Conservation (phyloP, 2,888 invertebrate genomes). For the Napeogenes sylphis region DNA sequence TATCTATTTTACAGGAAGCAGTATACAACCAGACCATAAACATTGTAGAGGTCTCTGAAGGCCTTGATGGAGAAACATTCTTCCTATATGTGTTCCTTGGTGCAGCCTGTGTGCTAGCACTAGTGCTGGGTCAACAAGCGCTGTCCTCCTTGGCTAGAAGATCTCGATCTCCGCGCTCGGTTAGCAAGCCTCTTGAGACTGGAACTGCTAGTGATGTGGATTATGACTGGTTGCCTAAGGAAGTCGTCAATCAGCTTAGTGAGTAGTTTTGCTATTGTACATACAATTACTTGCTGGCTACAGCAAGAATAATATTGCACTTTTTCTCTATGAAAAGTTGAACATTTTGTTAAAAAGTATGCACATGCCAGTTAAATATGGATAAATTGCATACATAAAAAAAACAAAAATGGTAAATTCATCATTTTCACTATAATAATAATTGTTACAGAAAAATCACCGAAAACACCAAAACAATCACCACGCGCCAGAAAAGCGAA, state of each 20-base stretch:
- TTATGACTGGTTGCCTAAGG: slow-evolving; percentile 98
- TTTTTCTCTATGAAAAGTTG: no score
- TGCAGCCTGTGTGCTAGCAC: slow-evolving; percentile 89
- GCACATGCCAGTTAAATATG: no score
- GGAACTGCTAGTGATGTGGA: slow-evolving; percentile 97
- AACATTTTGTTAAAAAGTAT: no score
- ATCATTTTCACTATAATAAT: background rate
- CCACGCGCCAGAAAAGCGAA: slow-evolving; percentile 88
- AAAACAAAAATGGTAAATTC: no score
- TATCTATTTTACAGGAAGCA: slow-evolving; percentile 81
- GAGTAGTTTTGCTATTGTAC: slow-evolving; percentile 59
- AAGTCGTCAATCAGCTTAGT: slow-evolving; percentile 90
- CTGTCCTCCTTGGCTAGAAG: slow-evolving; percentile 90
- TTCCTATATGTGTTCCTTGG: slow-evolving; percentile 97
- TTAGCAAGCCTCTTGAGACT: slow-evolving; percentile 87
- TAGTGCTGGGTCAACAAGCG: slow-evolving; percentile 93
- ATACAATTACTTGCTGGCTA: no score
- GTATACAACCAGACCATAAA: slow-evolving; percentile 99
- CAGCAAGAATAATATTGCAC: no score
- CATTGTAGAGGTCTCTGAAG: slow-evolving; percentile 97
- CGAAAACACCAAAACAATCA: slow-evolving; percentile 81
- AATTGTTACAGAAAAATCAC: slow-evolving; percentile 83
- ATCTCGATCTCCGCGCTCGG: slow-evolving; percentile 71
- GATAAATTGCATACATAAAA: no score
- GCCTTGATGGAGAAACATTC: slow-evolving; percentile 98